Percentiles rank a stretch among this genome's conserved stretches.
phyloP scores from a whole-genome alignment of 2,888 invertebrate genomes.

The Callosobruchus maculatus region DNA sequence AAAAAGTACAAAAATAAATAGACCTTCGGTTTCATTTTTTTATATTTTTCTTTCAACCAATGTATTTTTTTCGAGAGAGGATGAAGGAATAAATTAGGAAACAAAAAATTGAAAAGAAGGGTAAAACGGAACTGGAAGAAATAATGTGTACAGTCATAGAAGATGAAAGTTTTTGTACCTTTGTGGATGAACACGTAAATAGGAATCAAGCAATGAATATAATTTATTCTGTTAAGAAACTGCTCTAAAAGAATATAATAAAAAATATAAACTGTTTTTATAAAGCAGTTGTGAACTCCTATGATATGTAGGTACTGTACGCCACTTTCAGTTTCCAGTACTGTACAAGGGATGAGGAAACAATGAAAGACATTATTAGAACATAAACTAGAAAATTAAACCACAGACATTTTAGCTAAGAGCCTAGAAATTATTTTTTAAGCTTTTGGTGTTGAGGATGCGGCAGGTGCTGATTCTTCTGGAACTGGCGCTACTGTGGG shows the following conservation, averaged over 20 bases:
- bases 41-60: not conserved
- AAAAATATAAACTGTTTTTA: no score
- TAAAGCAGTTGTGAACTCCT: not conserved
- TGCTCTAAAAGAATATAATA: no score
- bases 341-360: not conserved
- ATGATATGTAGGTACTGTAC: not conserved
- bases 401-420: not conserved
- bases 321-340: not conserved
- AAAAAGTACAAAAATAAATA: not conserved
- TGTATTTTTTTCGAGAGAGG: not conserved
- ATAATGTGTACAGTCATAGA: not conserved
- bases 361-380: not conserved
- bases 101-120: not conserved
- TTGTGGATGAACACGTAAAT: not conserved
- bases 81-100: not conserved
- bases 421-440: conserved; percentile 2
- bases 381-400: not conserved
- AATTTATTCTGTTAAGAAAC: not conserved
- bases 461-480: conserved; percentile 29
- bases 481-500: conserved; percentile 51
- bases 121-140: not conserved
- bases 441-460: conserved; percentile 36
- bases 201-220: not conserved
- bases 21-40: not conserved
- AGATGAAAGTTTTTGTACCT: not conserved